These are phyloP conservation scores for Ptyas mucosa DNA, from an alignment of 2,113 vertebrate genomes.

Conservation along the genomic window DNA sequence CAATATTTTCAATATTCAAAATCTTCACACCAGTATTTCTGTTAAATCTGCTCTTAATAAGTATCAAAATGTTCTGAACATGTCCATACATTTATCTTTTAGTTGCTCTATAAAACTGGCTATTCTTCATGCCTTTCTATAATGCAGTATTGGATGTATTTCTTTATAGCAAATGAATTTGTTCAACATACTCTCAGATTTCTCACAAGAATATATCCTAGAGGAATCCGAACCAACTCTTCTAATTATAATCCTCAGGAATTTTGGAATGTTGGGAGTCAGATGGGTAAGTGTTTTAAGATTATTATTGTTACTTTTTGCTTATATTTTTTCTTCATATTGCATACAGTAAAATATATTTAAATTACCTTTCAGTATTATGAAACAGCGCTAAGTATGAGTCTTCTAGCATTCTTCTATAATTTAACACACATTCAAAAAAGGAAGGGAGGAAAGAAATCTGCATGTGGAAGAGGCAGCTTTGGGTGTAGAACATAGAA, in stretches of 20 bases:
- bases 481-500: not conserved
- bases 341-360: not conserved
- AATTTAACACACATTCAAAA: not conserved
- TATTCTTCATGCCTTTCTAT: not conserved
- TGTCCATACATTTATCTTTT: not conserved
- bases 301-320: not conserved
- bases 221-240: conserved; percentile 69
- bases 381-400: not conserved
- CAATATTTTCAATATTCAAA: not conserved
- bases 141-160: not conserved
- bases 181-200: conserved; percentile 77
- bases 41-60: not conserved
- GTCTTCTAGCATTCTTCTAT: not conserved
- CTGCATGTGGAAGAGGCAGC: not conserved
- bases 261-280: conserved; percentile 88
- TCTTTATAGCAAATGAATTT: conserved; percentile 73
- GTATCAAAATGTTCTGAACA: not conserved
- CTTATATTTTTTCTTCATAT: not conserved
- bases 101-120: not conserved
- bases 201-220: conserved; percentile 85
- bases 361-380: not conserved
- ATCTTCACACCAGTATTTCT: not conserved
- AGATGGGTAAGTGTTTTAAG: conserved; percentile 75
- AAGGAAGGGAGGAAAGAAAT: not conserved
- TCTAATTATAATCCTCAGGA: conserved; percentile 87